Percentiles rank a stretch among this genome's conserved stretches.
These are phyloP conservation scores for Montipora cactus DNA, from an alignment of 64 coral and sea anemone species.

Conservation along the genomic window DNA sequence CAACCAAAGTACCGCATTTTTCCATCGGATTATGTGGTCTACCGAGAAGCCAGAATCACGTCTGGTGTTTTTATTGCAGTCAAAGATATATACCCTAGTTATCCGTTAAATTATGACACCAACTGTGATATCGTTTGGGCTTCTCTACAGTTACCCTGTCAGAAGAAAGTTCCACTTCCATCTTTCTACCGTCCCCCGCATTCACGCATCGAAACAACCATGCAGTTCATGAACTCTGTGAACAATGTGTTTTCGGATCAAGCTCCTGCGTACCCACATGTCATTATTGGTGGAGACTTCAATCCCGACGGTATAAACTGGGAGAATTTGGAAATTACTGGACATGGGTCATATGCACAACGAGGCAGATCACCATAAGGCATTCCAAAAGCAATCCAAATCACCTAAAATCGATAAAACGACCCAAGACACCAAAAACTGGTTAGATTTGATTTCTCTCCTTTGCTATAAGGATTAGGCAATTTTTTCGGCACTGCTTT, in stretches of 20 bases:
- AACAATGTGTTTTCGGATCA: slow-evolving; percentile 42
- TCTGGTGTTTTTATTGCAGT: no score
- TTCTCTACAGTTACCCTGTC: slow-evolving; percentile 32
- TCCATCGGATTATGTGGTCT: no score
- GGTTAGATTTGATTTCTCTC: no score
- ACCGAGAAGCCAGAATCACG: no score
- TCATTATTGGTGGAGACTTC: slow-evolving; percentile 20
- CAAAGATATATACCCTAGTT: slow-evolving; percentile 22
- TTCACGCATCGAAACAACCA: slow-evolving; percentile 13
- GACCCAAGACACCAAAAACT: no score
- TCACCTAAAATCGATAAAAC: no score
- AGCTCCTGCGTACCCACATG: slow-evolving; percentile 36
- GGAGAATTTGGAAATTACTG: slow-evolving; percentile 23
- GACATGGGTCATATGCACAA: background rate
- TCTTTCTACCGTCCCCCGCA: background rate
- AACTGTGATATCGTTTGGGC: slow-evolving; percentile 51
- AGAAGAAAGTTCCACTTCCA: background rate
- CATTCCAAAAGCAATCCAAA: no score
- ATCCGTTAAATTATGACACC: slow-evolving; percentile 27
- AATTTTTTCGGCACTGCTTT: no score
- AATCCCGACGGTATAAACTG: slow-evolving; percentile 47
- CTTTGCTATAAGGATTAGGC: no score
- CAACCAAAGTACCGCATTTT: no score
- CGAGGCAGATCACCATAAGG: no score
- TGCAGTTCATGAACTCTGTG: slow-evolving; percentile 30